A percentile compares a stretch with the other conserved stretches of the same genome.
phyloP scores from a whole-genome alignment of 1,140 invertebrate species.

The Pissodes strobi region DNA sequence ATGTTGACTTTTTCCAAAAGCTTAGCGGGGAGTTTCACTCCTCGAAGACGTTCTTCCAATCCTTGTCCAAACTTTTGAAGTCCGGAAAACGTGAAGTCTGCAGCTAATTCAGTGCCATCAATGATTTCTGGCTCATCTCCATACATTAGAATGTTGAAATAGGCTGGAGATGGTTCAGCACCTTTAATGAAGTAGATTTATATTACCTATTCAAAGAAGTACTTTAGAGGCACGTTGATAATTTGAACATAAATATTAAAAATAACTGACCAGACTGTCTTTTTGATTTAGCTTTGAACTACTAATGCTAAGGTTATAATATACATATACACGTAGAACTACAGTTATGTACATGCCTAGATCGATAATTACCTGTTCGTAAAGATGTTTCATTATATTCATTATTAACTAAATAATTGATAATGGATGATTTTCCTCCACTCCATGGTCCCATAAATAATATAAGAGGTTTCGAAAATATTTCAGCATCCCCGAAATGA shows the following conservation, averaged over 20 bases:
- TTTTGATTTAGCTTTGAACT: no score
- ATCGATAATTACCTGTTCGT: conserved; percentile 84
- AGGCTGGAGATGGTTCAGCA: conserved; percentile 89
- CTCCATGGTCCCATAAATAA: conserved; percentile 96
- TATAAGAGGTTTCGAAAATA: conserved; percentile 91
- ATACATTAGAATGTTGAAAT: conserved; percentile 92
- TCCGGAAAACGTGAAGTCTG: conserved; percentile 91
- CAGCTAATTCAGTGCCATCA: conserved; percentile 89
- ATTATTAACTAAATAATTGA: conserved; percentile 89
- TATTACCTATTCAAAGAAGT: no score
- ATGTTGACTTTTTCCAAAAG: conserved; percentile 93
- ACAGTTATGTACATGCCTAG: no score
- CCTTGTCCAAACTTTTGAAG: conserved; percentile 94
- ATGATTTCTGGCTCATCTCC: conserved; percentile 82
- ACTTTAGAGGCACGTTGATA: no score
- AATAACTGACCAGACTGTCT: no score
- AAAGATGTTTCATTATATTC: conserved; percentile 82
- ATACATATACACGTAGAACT: no score
- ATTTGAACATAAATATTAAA: no score
- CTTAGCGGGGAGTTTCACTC: conserved; percentile 78
- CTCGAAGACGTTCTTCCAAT: conserved; percentile 84
- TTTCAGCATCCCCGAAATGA: conserved; percentile 92
- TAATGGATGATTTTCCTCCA: conserved; percentile 91
- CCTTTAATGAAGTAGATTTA: conserved; percentile 61
- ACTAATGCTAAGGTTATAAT: no score